Conservation (phyloP, 2,888 invertebrate genomes). For the Holacanthella duospinosa region DNA sequence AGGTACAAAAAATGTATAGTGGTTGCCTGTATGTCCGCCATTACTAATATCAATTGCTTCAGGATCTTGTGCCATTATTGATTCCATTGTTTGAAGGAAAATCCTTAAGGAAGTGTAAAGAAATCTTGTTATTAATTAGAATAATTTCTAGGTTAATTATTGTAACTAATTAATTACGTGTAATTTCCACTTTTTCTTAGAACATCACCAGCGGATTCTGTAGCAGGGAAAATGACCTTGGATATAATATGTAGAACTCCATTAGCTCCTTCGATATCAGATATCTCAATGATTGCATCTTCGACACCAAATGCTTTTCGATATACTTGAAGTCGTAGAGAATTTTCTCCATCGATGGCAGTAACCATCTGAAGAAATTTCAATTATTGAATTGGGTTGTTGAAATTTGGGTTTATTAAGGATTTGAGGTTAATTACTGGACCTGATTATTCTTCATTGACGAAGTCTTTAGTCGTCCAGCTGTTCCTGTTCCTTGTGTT, state of each 20-base stretch:
- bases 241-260: slow-evolving; percentile 46
- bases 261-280: slow-evolving; percentile 44
- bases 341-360: slow-evolving; percentile 42
- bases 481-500: slow-evolving; percentile 33
- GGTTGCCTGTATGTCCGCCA: slow-evolving; percentile 25
- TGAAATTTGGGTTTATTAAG: neutral
- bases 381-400: neutral
- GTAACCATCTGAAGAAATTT: slow-evolving; percentile 39
- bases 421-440: neutral
- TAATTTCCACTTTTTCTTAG: slow-evolving; percentile 43
- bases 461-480: slow-evolving; percentile 42
- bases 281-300: slow-evolving; percentile 43
- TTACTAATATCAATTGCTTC: slow-evolving; percentile 38
- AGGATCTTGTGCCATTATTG: slow-evolving; percentile 39
- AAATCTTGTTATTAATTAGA: too few relatives aligned
- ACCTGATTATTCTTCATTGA: slow-evolving; percentile 43
- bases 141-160: too few relatives aligned
- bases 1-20: slow-evolving; percentile 59
- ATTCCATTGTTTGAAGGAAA: slow-evolving; percentile 41
- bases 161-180: slow-evolving; percentile 40
- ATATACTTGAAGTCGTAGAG: slow-evolving; percentile 44
- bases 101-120: slow-evolving; percentile 39
- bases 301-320: slow-evolving; percentile 45
- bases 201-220: slow-evolving; percentile 42
- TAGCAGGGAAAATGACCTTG: slow-evolving; percentile 44